Evolutionary conservation across 2,113 vertebrate genomes (phyloP), one percentile per base, ranked within the genome.

Genomic region (Paramormyrops kingsleyae): DNA sequence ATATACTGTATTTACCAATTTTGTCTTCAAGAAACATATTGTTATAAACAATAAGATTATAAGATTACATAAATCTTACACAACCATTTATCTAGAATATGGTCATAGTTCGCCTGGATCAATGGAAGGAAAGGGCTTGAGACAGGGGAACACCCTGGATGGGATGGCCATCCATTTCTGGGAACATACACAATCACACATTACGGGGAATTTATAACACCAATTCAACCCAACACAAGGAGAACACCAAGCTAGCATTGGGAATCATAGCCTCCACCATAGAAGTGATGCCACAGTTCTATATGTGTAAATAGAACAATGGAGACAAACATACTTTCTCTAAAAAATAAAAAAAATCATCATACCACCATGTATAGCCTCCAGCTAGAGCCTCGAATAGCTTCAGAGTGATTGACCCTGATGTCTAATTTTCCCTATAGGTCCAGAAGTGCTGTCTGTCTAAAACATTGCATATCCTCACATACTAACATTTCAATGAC

Each of bases 31-130:
- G 66, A 56, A 87, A 91, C 66, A 91, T 35, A 27, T 19, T 88
- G 53, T 66, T 88, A 88, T 92, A 77, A 77, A 39, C 12, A 77
- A 62, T 62, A 24, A 66, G 62, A 66, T 66, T 10, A 66, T 91
- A 93, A 92, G 88, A 5, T 17, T 89, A 92, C 88, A 92, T 42
- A 80, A 7, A 19, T 80, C 74, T 80, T 80, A 42, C 35, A 80
- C 10, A 74, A 74, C 74, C 74, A 42, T 80, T 80, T 39, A 80
- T 77, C 6, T 8, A 80, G 35, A 42, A 80, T 15, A 80, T 6
- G 35, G 17, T 19, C n/a, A 19, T 39, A 35, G 74, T 80, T 13
- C 10, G 27, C 15, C 13, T 77, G 31, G 70, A 77, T 77, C 31
- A 5, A 31, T 39, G 31, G 10, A 35, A 77, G 70, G 10, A 77